Conservation (phyloP, 2,888 invertebrate genomes). For the Thyatira batis region DNA sequence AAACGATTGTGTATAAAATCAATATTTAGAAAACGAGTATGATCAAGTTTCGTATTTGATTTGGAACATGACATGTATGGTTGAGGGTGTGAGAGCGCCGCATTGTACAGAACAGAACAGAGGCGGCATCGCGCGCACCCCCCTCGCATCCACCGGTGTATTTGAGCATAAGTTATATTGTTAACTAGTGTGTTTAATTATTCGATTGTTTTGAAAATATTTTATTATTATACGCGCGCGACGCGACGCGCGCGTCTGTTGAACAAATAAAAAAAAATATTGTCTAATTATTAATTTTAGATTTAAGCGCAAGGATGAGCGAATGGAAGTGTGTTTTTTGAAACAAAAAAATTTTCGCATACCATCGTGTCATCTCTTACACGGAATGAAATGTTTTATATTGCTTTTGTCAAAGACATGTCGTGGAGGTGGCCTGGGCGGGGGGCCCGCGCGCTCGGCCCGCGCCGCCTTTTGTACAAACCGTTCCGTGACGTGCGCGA, state of each 20-base stretch:
- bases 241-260: conserved; percentile 78
- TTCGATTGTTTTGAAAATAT: conserved; percentile 83
- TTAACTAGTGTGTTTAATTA: conserved; percentile 83
- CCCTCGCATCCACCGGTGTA: conserved; percentile 48
- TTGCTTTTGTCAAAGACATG: conserved; percentile 75
- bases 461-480: background rate
- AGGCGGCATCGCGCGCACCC: conserved; percentile 30
- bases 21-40: conserved; percentile 58
- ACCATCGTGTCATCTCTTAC: conserved; percentile 78
- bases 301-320: conserved; percentile 80
- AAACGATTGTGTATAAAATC: conserved; percentile 66
- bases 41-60: conserved; percentile 61
- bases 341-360: conserved; percentile 74
- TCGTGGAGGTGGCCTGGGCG: conserved; percentile 45
- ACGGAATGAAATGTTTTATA: conserved; percentile 81
- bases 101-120: conserved; percentile 13
- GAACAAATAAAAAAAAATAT: conserved; percentile 80
- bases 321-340: conserved; percentile 80
- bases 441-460: conserved; percentile 44
- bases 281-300: conserved; percentile 83
- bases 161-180: conserved; percentile 75
- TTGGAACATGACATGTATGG: conserved; percentile 47
- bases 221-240: conserved; percentile 81
- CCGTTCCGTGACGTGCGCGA: background rate
- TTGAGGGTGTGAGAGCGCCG: conserved; percentile 27